Evolutionary conservation across 2,797 vertebrate genomes (phyloP), one percentile per base, ranked within the genome.

Genomic region (Cryptoblepharus egeriae): DNA sequence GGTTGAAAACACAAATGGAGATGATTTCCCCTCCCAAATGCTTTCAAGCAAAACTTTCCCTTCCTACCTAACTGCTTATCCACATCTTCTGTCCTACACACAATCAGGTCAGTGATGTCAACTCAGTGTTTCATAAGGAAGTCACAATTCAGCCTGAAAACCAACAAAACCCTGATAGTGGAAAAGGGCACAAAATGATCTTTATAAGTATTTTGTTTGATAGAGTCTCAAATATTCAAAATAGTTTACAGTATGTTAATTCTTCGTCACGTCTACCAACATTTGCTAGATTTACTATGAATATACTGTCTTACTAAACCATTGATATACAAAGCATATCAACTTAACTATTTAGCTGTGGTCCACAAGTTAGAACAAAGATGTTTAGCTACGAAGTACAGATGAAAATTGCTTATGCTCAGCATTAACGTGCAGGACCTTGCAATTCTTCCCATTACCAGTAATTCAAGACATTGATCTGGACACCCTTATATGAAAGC

Each of bases 381-480:
- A 75, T 80, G 65, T 28, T 85, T 80, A 87, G 82, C 88, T 65
- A 81, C 75, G 39, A 26, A 68, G 15, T 39, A 77, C 22, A 63
- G 60, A 86, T 82, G 75, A 89, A 88, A 71, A 90, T 64, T 37
- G 80, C 77, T 75, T 84, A 68, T 67, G 1, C 0, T 1, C 82
- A 92, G 79, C 89, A 73, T 68, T 65, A 58, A 84, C 61, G 84
- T 86, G 73, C 7, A 81, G 90, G 83, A 52, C 57, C 79, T 0
- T 5, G 22, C 77, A 87, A 89, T 84, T 85, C 20, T 85, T 85
- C 75, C 80, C 2, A 82, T 64, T 92, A 94, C 52, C 24, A 84
- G 52, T 18, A 91, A 90, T 88, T 87, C 79, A 85, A 88, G 92
- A 88, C 90, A 93, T 1, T 92, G 64, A 84, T 91, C 89, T 73